phyloP scores from a whole-genome alignment of 1,140 invertebrate species.

The Chrysoperla carnea region DNA sequence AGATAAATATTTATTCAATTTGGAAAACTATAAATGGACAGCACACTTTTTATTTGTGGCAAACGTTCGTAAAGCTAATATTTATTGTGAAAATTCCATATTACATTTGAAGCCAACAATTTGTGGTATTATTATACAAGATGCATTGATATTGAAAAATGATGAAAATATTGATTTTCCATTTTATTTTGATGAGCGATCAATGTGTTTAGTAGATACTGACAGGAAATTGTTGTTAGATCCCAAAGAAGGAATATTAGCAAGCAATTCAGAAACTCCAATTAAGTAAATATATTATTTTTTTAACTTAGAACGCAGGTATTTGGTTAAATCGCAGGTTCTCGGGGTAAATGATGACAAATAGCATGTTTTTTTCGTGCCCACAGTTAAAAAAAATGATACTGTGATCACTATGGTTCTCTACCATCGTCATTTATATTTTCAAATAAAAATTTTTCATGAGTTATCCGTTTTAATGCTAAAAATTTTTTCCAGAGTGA shows the following conservation, averaged over 20 bases:
- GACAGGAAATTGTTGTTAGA: not conserved
- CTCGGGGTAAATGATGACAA: no score
- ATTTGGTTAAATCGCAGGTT: no score
- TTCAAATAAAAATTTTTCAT: no score
- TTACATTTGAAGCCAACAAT: not conserved
- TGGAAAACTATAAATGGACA: not conserved
- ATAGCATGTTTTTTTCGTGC: no score
- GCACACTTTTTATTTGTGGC: not conserved
- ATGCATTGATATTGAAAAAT: not conserved
- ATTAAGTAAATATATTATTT: no score
- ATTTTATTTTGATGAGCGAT: not conserved
- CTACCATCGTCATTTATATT: no score
- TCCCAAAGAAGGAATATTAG: not conserved
- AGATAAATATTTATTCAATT: not conserved
- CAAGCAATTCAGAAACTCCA: not conserved
- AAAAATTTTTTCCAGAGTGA: not conserved
- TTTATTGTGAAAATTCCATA: not conserved
- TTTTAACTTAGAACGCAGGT: no score
- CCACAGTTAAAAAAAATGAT: no score
- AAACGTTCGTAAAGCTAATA: not conserved
- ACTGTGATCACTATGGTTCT: no score
- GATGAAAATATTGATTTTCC: not conserved
- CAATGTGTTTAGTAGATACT: not conserved
- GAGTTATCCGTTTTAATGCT: no score
- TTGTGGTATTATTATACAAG: not conserved